Evolutionary conservation across 1,140 invertebrate genomes (phyloP), one percentile per base, ranked within the genome.

Genomic region (Plectrocnemia conspersa): DNA sequence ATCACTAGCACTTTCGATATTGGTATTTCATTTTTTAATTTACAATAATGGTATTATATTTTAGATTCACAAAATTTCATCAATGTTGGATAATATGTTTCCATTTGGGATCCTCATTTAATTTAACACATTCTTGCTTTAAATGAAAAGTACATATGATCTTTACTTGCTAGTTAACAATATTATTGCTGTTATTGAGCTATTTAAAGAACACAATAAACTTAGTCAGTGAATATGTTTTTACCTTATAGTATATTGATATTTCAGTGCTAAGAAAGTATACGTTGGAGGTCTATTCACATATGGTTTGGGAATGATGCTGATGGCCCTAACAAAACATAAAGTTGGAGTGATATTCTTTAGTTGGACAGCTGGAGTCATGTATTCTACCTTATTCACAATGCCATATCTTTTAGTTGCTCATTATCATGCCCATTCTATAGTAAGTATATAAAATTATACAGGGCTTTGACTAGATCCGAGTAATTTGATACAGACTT

Each of bases 331-430:
- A 2, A 80, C 82, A 0, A 81, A 86, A 38, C 83, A 88, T 56
- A 85, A 81, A 53, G 74, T 81, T 16, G 88, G 86, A n/a, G 91
- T 93, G 0, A 84, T 95, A 32, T 63, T 93, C 4, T 92, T 93
- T 64, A 93, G 91, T 29, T 89, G 88, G 81, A 86, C 89, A 0
- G 91, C 91, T 2, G 94, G 94, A 0, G 84, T 98, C 21, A 95
- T 97, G 92, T 98, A 97, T 70, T 93, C 93, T 0, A 97, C 94
- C 0, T 76, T 98, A 9, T 97, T 98, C 69, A 98, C 93, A 1
- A 94, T 97, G 91, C 94, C 94, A 1, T 97, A 96, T 67, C 72
- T 97, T 10, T 75, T 97, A 15, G 82, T 97, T 7, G 93, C 94
- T 1, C 88, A 94, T 66, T 97, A 97, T 68, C 94, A 97, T 67